Evolutionary conservation across 2,113 vertebrate species (phyloP).

Genomic region (Paralichthys olivaceus): DNA sequence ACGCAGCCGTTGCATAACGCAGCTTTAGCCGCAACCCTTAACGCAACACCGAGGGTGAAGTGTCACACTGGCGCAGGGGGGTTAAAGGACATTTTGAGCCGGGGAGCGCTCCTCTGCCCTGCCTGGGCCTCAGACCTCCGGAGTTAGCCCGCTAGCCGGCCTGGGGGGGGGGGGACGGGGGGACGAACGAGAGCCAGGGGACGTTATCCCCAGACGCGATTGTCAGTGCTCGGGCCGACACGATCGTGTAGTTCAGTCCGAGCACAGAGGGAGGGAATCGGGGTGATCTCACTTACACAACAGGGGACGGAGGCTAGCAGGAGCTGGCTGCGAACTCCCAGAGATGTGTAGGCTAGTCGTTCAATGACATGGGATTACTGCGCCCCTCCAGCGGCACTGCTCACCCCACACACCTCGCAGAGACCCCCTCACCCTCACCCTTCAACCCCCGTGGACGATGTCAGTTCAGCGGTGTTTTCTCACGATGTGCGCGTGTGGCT

Average conservation of each 20-base stretch:
- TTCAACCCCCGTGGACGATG: background rate
- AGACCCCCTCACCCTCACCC: too few species aligned
- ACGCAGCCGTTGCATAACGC: background rate
- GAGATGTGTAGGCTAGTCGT: conserved; percentile 44
- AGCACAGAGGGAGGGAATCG: background rate
- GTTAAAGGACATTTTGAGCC: conserved; percentile 55
- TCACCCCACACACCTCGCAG: background rate
- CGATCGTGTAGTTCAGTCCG: background rate
- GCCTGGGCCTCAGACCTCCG: conserved; percentile 69
- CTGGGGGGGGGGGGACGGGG: too few species aligned
- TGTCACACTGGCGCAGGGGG: conserved; percentile 29
- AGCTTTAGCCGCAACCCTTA: background rate
- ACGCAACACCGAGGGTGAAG: background rate
- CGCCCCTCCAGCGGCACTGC: background rate
- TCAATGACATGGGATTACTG: conserved; percentile 67
- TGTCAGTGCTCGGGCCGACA: background rate
- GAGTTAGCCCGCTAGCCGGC: conserved; percentile 66
- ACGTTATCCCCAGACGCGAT: background rate
- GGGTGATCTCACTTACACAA: conserved; percentile 42
- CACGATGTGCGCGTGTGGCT: background rate
- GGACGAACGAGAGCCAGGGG: background rate
- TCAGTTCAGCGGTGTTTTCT: background rate
- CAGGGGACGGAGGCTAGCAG: conserved; percentile 23
- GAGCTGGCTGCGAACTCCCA: background rate
- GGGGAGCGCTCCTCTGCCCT: conserved; percentile 15